Base-by-base conservation (phyloP, 1,140 invertebrate genomes). In the Papilio glaucus region DNA sequence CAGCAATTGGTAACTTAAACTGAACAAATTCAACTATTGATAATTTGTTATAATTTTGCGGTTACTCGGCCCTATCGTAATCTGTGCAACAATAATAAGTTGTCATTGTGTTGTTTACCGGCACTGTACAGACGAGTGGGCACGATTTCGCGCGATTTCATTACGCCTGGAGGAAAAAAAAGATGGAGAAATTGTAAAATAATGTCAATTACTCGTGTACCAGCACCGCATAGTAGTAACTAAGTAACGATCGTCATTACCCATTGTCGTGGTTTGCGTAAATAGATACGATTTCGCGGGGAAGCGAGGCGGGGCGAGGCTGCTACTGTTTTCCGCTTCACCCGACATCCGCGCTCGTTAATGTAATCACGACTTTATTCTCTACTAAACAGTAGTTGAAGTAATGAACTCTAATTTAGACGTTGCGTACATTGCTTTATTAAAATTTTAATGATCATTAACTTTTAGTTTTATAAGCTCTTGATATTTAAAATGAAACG, bases 241-340 rank as follows among this genome's bases (percentile, higher is more conserved):
- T 91, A 89, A 92, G 85, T 91, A 89, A 92, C 86, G 85, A 89
- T 88, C 76, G 84, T 92, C 88, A 92, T 92, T 92, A 92, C 87
- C 86, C 81, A 87, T 86, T 87, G 84, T 81, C 77, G 80, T 91
- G 87, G 87, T 92, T 57, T 89, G 84, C 88, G 85, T 86, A 92
- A 91, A 89, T 88, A 85, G 81, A 82, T 79, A 84, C 84, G 85
- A 87, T 90, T 90, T 88, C 74, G 77, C 73, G 53, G 78, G 80
- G 83, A 86, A 88, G 85, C 80, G 80, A 81, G 73, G 84, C 84
- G 83, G 87, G 81, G 80, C 80, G 75, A 78, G 37, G 37, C 73
- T 62, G 75, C 76, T 77, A 78, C 76, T 81, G 80, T 86, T 90
- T 92, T 86, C 84, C 86, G 90, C 90, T 84, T 84, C 81, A 86